Evolutionary conservation across 2,888 invertebrate genomes (phyloP), one percentile per base, ranked within the genome.

Genomic region (Bombyx huttoni): DNA sequence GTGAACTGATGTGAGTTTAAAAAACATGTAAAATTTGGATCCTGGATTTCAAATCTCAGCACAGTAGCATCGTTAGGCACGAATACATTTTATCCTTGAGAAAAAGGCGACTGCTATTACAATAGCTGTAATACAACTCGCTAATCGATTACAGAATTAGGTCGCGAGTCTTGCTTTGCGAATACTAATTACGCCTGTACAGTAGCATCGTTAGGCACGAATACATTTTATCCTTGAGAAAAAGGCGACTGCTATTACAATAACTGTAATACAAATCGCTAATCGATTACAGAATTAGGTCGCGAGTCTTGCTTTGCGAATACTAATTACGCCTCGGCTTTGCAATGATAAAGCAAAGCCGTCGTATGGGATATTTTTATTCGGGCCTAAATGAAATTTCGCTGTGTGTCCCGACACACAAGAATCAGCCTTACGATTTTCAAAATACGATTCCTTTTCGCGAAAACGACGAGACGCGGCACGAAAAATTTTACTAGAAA

Each of bases 271-370:
- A 40, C 12, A 8, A 40, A 40, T 40, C 40, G 7, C 40, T 40
- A 40, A 40, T 12, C 40, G 40, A 10, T 5, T 40, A 56, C 74
- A 74, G 78, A 83, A 84, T 24, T 84, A 82, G 71, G 61, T 63
- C 58, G 54, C 60, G 61, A 55, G 56, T 74, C 71, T 75, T 75
- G 73, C 75, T 78, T 79, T 79, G 73, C 74, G 71, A 85, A 87
- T 87, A 88, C 88, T 88, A 87, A 88, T 87, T 87, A 88, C 80
- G 78, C 78, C 75, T 71, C 73, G 75, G 75, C 78, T 75, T 79
- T 83, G 76, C 79, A 82, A 87, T 88, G 86, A 87, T 87, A 88
- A 88, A 88, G 86, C 88, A 88, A 87, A 88, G 84, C 84, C 82
- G 72, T 78, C 83, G 81, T 86, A 86, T 86, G 69, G 76, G 79